Evolutionary conservation across 2,888 invertebrate species (phyloP).

Genomic region (Formica aserva): DNA sequence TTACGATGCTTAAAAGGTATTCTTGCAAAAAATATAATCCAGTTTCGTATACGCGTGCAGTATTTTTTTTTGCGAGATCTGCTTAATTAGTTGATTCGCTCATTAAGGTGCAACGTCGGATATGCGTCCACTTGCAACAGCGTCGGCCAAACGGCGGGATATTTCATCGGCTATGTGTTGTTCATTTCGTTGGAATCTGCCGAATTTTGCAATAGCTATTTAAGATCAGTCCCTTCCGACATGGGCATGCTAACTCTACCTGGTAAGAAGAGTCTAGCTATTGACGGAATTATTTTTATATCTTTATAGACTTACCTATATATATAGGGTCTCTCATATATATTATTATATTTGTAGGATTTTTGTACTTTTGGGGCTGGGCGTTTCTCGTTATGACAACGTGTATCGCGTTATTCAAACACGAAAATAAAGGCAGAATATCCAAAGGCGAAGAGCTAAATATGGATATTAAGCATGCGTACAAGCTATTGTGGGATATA

Average conservation of each 20-base stretch:
- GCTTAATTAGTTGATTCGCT: background rate
- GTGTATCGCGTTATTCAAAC: slow-evolving; percentile 95
- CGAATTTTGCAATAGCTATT: slow-evolving; percentile 97
- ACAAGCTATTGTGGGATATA: slow-evolving; percentile 93
- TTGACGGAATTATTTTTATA: background rate
- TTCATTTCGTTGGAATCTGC: slow-evolving; percentile 98
- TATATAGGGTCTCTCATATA: background rate
- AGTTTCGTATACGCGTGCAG: background rate
- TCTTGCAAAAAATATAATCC: background rate
- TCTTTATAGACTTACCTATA: background rate
- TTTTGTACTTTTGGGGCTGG: slow-evolving; percentile 98
- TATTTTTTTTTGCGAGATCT: background rate
- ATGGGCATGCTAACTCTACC: slow-evolving; percentile 91
- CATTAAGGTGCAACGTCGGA: slow-evolving; percentile 91
- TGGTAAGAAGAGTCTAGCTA: slow-evolving; percentile 78
- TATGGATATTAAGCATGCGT: slow-evolving; percentile 90
- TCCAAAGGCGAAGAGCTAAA: slow-evolving; percentile 84
- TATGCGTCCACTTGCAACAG: slow-evolving; percentile 99
- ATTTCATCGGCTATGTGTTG: slow-evolving; percentile 97
- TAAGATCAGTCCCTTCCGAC: slow-evolving; percentile 90
- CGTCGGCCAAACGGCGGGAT: slow-evolving; percentile 99
- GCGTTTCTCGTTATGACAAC: slow-evolving; percentile 96
- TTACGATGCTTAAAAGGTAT: slow-evolving; percentile 98
- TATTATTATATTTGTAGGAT: slow-evolving; percentile 87
- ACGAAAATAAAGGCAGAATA: slow-evolving; percentile 88